Base-by-base conservation (phyloP, 2,888 invertebrate genomes). In the Noctua janthina region DNA sequence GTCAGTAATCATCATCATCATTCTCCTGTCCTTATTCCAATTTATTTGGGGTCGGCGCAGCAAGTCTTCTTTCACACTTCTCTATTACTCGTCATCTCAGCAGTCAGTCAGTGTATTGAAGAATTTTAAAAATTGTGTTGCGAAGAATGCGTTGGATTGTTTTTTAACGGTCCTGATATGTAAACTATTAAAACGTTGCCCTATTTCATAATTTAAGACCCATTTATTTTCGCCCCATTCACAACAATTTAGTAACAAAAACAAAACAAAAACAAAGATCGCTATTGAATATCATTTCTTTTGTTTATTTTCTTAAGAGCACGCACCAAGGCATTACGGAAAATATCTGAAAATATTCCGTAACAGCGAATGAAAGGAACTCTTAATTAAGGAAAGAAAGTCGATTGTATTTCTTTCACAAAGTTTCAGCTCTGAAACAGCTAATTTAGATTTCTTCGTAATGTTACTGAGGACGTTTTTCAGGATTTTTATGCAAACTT, bases 281-380 rank as follows among this genome's bases (percentile, higher is more conserved):
- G 43, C 76, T 83, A 77, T 83, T 79, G 79, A 88, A 88, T 71
- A 76, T 81, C 54, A 87, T 88, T 84, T 76, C 86, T 83, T 88
- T 84, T 90, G 81, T 79, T 76, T 79, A 81, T 75, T 70, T 86
- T 88, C 84, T 85, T 88, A 90, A 86, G 88, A 88, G 90, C 90
- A 90, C 91, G 90, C 85, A 90, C 88, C 84, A 83, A 86, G 74
- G 82, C 87, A 91, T 93, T 92, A 92, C 85, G 84, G 84, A 89
- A 89, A 90, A 91, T 66, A 77, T 73, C 67, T 35, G 88, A 89
- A 90, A 91, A 90, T 84, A 82, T 85, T 87, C 87, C 82, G 79
- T 82, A 82, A 78, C 39, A 84, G 72, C 73, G 76, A 75, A 82
- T 88, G 83, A 90, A 91, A 87, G 81, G 84, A 86, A 74, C 73